Percentiles rank a stretch among this genome's conserved stretches.
Evolutionary conservation across 2,888 invertebrate species (phyloP).

Genomic region (Mesorhabditis sp.): DNA sequence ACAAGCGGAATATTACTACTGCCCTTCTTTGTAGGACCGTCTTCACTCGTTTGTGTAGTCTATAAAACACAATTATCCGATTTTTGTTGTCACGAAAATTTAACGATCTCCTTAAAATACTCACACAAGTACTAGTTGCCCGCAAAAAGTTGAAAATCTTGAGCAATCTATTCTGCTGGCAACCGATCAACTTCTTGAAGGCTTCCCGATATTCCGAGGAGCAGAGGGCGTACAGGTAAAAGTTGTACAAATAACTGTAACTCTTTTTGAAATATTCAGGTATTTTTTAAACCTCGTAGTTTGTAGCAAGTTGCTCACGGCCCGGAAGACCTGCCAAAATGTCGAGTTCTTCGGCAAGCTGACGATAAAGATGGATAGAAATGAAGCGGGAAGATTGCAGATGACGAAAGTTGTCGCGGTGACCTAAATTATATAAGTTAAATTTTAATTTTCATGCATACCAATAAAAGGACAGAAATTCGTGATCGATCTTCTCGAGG

Average conservation of each 20-base stretch:
- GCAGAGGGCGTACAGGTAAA: conserved; percentile 55
- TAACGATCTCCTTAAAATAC: neutral
- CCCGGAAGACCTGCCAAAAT: conserved; percentile 61
- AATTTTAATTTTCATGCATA: neutral
- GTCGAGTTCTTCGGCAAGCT: conserved; percentile 17
- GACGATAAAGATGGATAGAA: conserved; percentile 58
- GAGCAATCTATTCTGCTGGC: conserved; percentile 19
- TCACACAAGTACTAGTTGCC: neutral
- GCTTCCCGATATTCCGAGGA: conserved; percentile 50
- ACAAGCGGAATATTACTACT: conserved; percentile 4
- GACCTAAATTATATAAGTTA: conserved; percentile 20
- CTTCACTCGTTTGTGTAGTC: neutral
- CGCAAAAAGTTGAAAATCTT: neutral
- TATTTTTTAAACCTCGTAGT: conserved; percentile 58
- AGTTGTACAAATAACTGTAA: conserved; percentile 61
- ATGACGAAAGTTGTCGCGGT: conserved; percentile 62
- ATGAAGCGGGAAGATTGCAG: conserved; percentile 62
- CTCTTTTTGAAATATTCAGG: conserved; percentile 56
- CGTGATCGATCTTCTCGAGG: conserved; percentile 39
- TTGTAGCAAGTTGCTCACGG: conserved; percentile 62
- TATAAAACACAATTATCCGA: neutral
- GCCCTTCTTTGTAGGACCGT: neutral
- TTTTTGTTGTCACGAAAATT: neutral
- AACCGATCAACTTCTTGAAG: conserved; percentile 38
- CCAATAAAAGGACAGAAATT: conserved; percentile 60